Percentiles rank a stretch among this genome's conserved stretches.
Conservation (phyloP, 2,113 vertebrate species). For the Campylomormyrus tamandua region DNA sequence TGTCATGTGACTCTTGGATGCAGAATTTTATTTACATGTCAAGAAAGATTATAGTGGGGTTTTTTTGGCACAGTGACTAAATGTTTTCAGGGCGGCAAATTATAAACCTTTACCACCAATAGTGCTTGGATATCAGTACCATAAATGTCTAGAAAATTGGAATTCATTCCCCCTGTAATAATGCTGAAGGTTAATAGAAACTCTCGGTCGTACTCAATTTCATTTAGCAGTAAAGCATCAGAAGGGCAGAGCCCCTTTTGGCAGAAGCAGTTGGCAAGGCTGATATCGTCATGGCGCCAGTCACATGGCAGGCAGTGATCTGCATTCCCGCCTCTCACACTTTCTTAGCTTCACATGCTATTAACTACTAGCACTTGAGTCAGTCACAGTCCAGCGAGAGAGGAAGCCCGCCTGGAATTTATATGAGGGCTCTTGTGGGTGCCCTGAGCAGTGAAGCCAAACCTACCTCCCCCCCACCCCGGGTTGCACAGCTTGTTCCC, state of each 20-base stretch:
- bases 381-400: conserved; percentile 34
- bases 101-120: background rate
- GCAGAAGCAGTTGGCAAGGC: background rate
- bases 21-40: background rate
- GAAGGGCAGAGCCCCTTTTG: background rate
- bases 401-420: conserved; percentile 41
- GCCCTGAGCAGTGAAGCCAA: conserved; percentile 39
- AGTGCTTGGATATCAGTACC: background rate
- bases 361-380: conserved; percentile 44
- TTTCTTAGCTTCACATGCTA: conserved; percentile 41
- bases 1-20: background rate
- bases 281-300: background rate
- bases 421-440: conserved; percentile 43
- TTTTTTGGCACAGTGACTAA: background rate
- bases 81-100: background rate
- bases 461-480: conserved; percentile 31
- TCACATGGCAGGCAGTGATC: conserved; percentile 5
- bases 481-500: conserved; percentile 46
- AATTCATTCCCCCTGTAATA: background rate
- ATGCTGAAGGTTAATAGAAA: background rate
- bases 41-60: background rate
- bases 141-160: background rate
- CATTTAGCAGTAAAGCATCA: background rate
- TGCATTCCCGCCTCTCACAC: conserved; percentile 34
- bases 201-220: background rate